Conservation (phyloP, 2,113 vertebrate genomes). For the Pionites leucogaster region DNA sequence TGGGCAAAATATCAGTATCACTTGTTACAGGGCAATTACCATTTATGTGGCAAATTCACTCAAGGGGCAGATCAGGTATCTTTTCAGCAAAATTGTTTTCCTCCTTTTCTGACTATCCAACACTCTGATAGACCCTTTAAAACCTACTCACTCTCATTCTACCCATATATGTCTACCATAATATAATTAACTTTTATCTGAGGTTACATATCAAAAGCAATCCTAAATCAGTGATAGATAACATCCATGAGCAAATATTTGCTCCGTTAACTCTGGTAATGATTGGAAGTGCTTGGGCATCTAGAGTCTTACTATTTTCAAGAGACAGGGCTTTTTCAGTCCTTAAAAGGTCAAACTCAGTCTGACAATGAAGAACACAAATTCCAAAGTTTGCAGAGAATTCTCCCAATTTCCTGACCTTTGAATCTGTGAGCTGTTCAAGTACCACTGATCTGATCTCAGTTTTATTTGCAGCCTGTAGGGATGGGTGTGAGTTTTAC, state of each 20-base stretch:
- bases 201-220: not conserved
- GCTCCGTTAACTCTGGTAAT: conserved; percentile 17
- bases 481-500: not conserved
- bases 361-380: not conserved
- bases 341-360: conserved; percentile 25
- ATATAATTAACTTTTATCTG: not conserved
- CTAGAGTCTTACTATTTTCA: not conserved
- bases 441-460: not conserved
- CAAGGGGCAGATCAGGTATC: not conserved
- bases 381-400: conserved; percentile 25
- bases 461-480: not conserved
- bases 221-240: not conserved
- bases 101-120: not conserved
- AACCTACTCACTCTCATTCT: not conserved
- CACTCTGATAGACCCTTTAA: not conserved
- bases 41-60: not conserved
- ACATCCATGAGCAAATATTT: conserved; percentile 47
- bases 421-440: not conserved
- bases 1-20: not conserved
- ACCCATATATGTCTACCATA: not conserved
- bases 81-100: not conserved
- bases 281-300: not conserved
- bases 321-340: not conserved
- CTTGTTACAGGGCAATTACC: not conserved
- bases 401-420: conserved; percentile 2